Evolutionary conservation across 1,140 invertebrate species (phyloP), one percentile per base, ranked within the genome.

Genomic region (Cydia amplana): DNA sequence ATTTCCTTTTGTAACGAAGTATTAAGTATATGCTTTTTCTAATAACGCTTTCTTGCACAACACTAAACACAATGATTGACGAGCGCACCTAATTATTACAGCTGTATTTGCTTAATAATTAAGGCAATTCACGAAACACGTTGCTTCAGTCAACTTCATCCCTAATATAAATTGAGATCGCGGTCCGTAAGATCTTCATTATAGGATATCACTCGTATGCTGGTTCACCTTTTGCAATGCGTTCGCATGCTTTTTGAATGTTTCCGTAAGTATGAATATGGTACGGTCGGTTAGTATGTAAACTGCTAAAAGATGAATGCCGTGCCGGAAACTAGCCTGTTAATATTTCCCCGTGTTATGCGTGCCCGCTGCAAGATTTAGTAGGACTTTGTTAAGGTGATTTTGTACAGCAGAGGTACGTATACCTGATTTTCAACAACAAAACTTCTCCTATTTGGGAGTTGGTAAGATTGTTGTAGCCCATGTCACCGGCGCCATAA

Each of bases 81-180:
- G 55, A 60, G 55, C 55, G 55, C 55, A 60, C 55, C 55, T 60
- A 60, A 60, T 60, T 60, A 60, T 60, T 60, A 60, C 55, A 60
- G 20, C 55, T 60, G 55, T 55, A 55, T 60, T 60, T 60, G 55
- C 20, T 60, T 60, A 60, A 60, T 60, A 60, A 60, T 60, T 60
- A 20, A 20, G 55, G 20, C 55, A 23, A 60, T 60, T 60, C 20
- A 60, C 55, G 0, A 60, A 60, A 32, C 32, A 32, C 32, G 32
- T 32, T 32, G 32, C 32, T 5, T 32, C 32, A 6, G 32, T 32
- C 32, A 32, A 32, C 32, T 32, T 32, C 32, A 6, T 6, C 3
- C 1, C 20, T 23, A 10, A 60, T 7, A 60, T 60, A 60, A 60
- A 20, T 12, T 3, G 55, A 60, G 9, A 20, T 12, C 20, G 18